phyloP scores from a whole-genome alignment of 2,888 invertebrate species.

The Balanococcus diminutus region DNA sequence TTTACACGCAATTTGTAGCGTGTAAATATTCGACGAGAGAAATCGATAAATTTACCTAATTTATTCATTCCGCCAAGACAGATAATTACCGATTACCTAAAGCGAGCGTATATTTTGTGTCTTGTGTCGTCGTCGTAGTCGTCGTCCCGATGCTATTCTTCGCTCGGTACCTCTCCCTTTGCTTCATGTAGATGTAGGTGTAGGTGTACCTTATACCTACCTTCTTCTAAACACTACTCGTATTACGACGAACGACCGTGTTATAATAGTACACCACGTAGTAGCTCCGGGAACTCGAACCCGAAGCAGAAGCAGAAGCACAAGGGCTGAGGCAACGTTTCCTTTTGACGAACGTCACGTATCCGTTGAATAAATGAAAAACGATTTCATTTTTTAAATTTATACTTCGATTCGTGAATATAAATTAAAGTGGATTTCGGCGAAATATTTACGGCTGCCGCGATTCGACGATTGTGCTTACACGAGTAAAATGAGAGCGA shows the following conservation, averaged over 20 bases:
- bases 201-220: no score
- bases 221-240: no score
- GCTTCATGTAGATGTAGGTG: neutral
- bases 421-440: conserved; percentile 23
- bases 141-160: neutral
- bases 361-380: conserved; percentile 21
- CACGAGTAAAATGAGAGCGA: neutral
- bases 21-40: neutral
- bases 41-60: conserved; percentile 12
- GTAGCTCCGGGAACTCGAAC: neutral
- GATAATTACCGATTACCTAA: neutral
- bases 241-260: neutral
- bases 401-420: conserved; percentile 11
- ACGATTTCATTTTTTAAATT: conserved; percentile 32
- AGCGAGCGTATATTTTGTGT: neutral
- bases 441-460: neutral
- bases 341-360: conserved; percentile 14
- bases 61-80: conserved; percentile 1
- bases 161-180: neutral
- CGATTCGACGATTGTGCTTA: neutral
- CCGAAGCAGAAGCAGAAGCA: neutral
- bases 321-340: neutral
- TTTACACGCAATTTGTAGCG: neutral
- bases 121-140: neutral
- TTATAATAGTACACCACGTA: neutral